phyloP scores from a whole-genome alignment of 2,797 vertebrate genomes.

The Anas georgica region DNA sequence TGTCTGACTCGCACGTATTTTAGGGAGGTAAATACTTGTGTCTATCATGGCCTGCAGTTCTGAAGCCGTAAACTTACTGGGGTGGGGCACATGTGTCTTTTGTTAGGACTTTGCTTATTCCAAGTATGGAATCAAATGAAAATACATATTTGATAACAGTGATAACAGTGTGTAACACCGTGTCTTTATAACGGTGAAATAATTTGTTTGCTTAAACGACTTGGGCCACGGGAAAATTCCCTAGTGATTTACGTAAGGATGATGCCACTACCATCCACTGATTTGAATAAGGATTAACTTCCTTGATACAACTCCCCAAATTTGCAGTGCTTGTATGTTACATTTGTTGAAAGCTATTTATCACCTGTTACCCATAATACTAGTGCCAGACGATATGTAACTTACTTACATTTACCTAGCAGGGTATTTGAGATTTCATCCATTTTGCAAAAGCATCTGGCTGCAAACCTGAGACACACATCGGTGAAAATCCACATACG shows the following conservation, averaged over 20 bases:
- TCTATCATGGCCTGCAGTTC: fast-evolving
- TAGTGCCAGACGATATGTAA: neutral
- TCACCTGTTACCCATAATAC: constrained; percentile 30
- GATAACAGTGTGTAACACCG: neutral
- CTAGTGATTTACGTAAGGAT: neutral
- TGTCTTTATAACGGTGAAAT: neutral
- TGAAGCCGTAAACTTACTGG: neutral
- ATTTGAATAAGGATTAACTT: neutral
- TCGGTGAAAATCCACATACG: neutral
- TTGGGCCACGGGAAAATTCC: neutral
- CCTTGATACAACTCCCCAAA: neutral
- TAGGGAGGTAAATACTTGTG: neutral
- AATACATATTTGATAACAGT: neutral
- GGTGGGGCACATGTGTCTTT: neutral
- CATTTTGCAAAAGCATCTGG: constrained; percentile 55
- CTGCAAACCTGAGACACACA: constrained; percentile 1
- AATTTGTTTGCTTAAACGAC: neutral
- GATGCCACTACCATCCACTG: neutral
- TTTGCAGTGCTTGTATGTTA: neutral
- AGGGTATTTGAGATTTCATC: constrained; percentile 19
- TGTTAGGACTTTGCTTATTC: neutral
- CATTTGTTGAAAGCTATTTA: neutral
- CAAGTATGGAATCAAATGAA: neutral
- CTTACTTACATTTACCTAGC: constrained; percentile 5
- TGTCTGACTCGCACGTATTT: neutral